phyloP scores from a whole-genome alignment of 2,888 invertebrate species.

The Oscheius sp. region DNA sequence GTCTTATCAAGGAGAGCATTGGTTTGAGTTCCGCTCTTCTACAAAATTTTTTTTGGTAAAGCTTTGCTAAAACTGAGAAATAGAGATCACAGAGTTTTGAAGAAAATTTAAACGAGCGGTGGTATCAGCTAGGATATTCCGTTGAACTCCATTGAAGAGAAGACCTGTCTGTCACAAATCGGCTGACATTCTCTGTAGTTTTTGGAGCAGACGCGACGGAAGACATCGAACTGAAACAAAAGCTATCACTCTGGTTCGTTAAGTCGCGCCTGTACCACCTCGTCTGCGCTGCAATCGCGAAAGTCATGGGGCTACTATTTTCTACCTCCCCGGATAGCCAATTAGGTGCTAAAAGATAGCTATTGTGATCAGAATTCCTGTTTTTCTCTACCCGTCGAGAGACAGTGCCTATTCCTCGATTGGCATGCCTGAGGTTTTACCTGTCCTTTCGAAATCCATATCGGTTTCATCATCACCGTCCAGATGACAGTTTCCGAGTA shows the following conservation, averaged over 20 bases:
- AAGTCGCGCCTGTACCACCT: too few species aligned
- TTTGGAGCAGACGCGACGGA: conserved; percentile 9
- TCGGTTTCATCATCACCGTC: conserved; percentile 73
- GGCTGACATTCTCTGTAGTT: conserved; percentile 30
- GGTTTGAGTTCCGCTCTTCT: neutral
- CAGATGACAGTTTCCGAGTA: conserved; percentile 74
- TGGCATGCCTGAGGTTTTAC: conserved; percentile 26
- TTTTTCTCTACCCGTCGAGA: too few species aligned
- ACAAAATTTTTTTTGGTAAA: neutral
- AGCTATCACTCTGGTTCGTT: too few species aligned
- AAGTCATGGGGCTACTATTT: too few species aligned
- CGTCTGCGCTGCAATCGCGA: too few species aligned
- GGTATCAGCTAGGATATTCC: neutral
- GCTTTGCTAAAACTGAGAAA: neutral
- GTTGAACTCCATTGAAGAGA: conserved; percentile 25
- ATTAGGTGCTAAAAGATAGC: too few species aligned
- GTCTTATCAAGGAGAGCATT: neutral
- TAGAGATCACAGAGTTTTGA: neutral
- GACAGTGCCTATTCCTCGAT: too few species aligned
- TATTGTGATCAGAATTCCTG: too few species aligned
- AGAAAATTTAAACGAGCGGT: neutral
- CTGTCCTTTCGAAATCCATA: conserved; percentile 70
- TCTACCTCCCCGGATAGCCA: too few species aligned
- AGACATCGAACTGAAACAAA: conserved; percentile 27
- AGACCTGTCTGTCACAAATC: conserved; percentile 7